phyloP scores from a whole-genome alignment of 37 sponge, comb jelly and placozoan species.

The Haliclona indistincta region DNA sequence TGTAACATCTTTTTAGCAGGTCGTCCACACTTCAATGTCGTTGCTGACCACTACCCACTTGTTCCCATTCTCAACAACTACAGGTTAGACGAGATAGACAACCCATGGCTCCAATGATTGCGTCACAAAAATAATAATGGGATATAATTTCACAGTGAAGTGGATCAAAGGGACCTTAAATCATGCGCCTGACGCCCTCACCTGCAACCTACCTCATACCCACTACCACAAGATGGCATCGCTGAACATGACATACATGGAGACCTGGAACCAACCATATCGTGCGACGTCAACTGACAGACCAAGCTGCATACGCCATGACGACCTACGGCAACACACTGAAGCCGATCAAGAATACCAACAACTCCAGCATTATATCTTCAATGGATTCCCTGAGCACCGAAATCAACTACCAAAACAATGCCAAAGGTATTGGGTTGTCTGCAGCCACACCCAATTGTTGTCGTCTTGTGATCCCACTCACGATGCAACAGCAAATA shows the following conservation, averaged over 20 bases:
- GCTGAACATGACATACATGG: no score
- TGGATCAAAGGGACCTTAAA: slow-evolving; percentile 3
- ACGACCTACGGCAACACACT: slow-evolving; percentile 2
- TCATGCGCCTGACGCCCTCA: slow-evolving; percentile 1
- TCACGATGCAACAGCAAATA: not conserved
- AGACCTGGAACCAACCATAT: no score
- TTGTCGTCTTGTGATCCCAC: slow-evolving; percentile 1
- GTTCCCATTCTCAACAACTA: slow-evolving; percentile 24
- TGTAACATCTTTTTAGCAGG: slow-evolving; percentile 18
- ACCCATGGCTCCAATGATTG: slow-evolving; percentile 14
- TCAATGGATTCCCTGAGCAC: slow-evolving; percentile 24
- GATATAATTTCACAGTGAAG: slow-evolving; percentile 1
- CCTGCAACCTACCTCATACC: not conserved
- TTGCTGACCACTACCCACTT: slow-evolving; percentile 33
- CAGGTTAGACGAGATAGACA: slow-evolving; percentile 12
- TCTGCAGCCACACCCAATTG: slow-evolving; percentile 3
- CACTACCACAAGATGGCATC: no score
- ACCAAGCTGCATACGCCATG: not conserved
- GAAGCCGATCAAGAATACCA: slow-evolving; percentile 17
- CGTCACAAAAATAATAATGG: not conserved
- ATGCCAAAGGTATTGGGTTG: slow-evolving; percentile 12
- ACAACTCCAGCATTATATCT: slow-evolving; percentile 7
- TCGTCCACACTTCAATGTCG: no score
- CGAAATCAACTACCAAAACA: slow-evolving; percentile 9
- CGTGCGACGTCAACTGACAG: not conserved